Percentiles rank a stretch among this genome's conserved stretches.
Evolutionary conservation across 2,888 invertebrate species (phyloP).

Genomic region (Drosophila infuscata): DNA sequence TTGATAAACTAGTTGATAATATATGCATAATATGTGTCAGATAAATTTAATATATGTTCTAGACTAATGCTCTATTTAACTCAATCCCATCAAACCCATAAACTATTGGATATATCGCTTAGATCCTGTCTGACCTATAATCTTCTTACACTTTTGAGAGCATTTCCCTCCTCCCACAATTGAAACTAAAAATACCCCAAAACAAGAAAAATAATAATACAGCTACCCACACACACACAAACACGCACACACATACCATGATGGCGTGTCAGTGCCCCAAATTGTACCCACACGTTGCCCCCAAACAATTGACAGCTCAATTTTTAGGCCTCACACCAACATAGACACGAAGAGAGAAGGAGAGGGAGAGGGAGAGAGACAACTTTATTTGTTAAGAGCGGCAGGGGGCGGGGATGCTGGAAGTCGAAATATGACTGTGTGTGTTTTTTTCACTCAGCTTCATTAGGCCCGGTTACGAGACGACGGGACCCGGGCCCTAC

Average conservation of each 20-base stretch:
- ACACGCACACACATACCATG: constrained; percentile 5
- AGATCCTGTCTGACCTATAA: constrained; percentile 35
- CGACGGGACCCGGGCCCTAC: constrained; percentile 19
- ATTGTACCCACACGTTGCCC: constrained; percentile 68
- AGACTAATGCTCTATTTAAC: neutral
- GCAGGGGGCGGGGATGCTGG: constrained; percentile 24
- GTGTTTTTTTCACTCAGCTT: constrained; percentile 65
- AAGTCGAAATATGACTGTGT: constrained; percentile 55
- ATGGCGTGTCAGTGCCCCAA: constrained; percentile 58
- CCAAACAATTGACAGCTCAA: constrained; percentile 75
- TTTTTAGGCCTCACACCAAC: constrained; percentile 58
- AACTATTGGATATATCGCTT: constrained; percentile 11
- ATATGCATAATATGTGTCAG: neutral
- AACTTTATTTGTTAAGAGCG: constrained; percentile 22
- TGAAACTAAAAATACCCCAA: constrained; percentile 43
- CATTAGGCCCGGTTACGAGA: constrained; percentile 61
- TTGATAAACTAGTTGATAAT: neutral
- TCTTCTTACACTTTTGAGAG: constrained; percentile 18
- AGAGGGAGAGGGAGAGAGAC: constrained; percentile 2
- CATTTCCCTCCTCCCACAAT: constrained; percentile 20
- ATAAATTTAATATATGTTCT: neutral
- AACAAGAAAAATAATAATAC: neutral
- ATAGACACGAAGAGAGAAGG: neutral
- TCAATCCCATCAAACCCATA: constrained; percentile 17
- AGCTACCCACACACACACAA: constrained; percentile 6